Percentiles rank a stretch among this genome's conserved stretches.
These are phyloP conservation scores for Dolichoris vasculosae DNA, from an alignment of 1,140 invertebrate species.

Conservation along the genomic window DNA sequence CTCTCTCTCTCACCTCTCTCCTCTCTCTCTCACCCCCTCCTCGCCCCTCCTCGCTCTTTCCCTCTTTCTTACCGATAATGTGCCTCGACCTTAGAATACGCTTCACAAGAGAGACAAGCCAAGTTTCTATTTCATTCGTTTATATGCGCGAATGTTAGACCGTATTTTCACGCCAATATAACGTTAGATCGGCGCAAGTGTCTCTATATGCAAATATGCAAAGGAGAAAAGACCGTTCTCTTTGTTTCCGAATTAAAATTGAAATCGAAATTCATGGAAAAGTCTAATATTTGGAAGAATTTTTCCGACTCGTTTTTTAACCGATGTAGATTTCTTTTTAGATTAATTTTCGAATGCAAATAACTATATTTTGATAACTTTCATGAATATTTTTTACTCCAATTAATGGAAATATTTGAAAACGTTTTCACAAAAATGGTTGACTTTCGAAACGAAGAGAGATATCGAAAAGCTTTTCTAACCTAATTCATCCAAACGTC, in stretches of 20 bases:
- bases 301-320: no score
- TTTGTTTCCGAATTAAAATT: slow-evolving; percentile 17
- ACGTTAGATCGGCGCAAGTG: not conserved
- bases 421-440: no score
- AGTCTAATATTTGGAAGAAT: no score
- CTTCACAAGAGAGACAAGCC: not conserved
- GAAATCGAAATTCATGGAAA: not conserved
- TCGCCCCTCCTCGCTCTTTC: not conserved
- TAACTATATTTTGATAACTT: no score
- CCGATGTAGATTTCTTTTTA: no score
- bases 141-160: slow-evolving; percentile 25
- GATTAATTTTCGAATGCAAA: no score
- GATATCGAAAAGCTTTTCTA: no score
- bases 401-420: no score
- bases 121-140: slow-evolving; percentile 52
- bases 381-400: no score
- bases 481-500: no score
- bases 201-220: not conserved
- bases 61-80: not conserved
- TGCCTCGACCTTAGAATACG: slow-evolving; percentile 24
- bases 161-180: slow-evolving; percentile 47
- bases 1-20: no score
- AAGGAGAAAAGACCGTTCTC: not conserved
- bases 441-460: no score
- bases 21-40: not conserved